phyloP scores from a whole-genome alignment of 2,797 vertebrate genomes.

The Diceros bicornis region DNA sequence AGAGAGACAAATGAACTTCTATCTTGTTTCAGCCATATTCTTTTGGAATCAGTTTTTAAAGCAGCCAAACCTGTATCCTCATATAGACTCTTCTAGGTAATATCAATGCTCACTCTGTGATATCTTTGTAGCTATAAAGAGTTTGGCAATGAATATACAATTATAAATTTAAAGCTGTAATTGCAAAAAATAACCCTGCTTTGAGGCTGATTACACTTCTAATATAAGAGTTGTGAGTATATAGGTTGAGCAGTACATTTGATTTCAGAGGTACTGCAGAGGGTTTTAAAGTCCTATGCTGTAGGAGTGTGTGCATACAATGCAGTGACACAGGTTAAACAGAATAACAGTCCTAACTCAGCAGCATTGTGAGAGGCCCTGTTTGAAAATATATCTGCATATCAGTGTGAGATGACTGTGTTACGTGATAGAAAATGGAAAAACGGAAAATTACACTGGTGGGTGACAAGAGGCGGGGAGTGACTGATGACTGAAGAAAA shows the following conservation, averaged over 20 bases:
- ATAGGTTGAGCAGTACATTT: background rate
- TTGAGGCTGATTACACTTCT: conserved; percentile 50
- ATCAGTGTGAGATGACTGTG: background rate
- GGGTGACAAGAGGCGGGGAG: background rate
- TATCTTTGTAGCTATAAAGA: conserved; percentile 16
- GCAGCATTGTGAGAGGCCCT: background rate
- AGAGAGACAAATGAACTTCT: background rate
- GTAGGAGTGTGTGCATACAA: background rate
- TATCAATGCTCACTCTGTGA: background rate
- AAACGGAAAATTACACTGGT: background rate
- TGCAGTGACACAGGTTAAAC: background rate
- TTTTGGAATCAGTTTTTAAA: background rate
- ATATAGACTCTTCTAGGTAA: background rate
- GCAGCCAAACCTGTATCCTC: background rate
- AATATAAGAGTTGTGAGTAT: background rate
- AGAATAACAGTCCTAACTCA: background rate
- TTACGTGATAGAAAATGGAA: background rate
- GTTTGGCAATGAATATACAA: conserved; percentile 45
- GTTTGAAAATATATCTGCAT: conserved; percentile 16
- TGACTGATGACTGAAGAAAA: conserved; percentile 17
- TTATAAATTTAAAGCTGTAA: conserved; percentile 54
- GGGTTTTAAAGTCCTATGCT: background rate
- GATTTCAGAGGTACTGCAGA: background rate
- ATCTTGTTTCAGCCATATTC: background rate
- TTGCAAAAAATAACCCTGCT: conserved; percentile 47